Base-by-base conservation (phyloP, 2,888 invertebrate genomes). In the Crematogaster levior region DNA sequence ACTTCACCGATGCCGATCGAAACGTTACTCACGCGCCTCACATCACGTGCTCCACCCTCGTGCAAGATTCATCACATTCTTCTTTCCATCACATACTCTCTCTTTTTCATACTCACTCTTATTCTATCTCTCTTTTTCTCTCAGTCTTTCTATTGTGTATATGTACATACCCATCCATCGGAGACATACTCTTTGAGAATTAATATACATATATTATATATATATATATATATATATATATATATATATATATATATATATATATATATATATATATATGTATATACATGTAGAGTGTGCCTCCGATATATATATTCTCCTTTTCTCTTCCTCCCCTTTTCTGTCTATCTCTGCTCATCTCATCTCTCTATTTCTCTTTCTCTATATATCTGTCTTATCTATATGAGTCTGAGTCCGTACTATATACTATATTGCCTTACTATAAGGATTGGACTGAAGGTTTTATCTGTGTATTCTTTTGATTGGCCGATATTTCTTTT, bases 391-490 rank as follows among this genome's bases (percentile, higher is more conserved):
- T 77, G 43, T 85, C 48, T n/a, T 77, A 77, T 82, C 37, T 82
- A 66, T 81, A 77, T 58, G 70, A 84, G 87, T 93, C 90, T 92
- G 86, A 92, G 91, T 92, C 92, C 92, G 92, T 91, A 70, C 53
- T 70, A 70, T 90, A 92, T 90, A 92, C 87, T 90, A 75, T 91
- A 92, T 90, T 91, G 92, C 93, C 94, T 94, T 94, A 94, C 94
- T 94, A 94, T 94, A 93, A 94, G 94, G 93, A 94, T 94, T 94
- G 94, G 94, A 94, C 92, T 92, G 92, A 93, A 93, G 92, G 91
- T 92, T 93, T 92, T 92, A 90, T 92, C 91, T 93, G 89, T 93
- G 91, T 92, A 91, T 89, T 89, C 91, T 92, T 91, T 87, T 61
- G 21, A 91, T 91, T 92, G 89, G 90, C 91, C 88, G 84, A 90